Base-by-base conservation (phyloP, 2,888 invertebrate species). In the Lithodes maja region DNA sequence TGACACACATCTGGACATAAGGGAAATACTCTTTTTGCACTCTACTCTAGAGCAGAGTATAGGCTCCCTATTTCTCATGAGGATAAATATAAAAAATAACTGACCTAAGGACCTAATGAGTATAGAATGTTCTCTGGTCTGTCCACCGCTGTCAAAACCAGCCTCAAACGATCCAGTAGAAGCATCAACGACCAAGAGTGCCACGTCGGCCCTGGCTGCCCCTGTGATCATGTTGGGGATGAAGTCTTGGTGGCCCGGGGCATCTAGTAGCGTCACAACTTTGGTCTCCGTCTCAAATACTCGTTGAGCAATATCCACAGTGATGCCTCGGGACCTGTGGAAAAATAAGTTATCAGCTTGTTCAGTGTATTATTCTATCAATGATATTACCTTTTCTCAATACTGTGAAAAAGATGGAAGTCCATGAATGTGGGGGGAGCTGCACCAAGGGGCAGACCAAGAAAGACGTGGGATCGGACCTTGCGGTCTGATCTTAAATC, bases 191-290 rank as follows among this genome's bases (percentile, higher is more conserved):
- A 99, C 99, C 50, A 99, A 94, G 61, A 99, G 94, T 15, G 99
- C 99, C 0, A 98, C 99, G 94, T 99, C 99, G 1, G 99, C 99
- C 94, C 99, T 99, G 0, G 98, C 97, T 1, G 99, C 99, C 17
- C 99, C 99, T 15, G 97, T 97, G 92, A 99, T 99, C 99, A 99
- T 99, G 93, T 99, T 99, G 1, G 99, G 99, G 93, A 99, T 99
- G 93, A 99, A 99, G 94, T 99, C 99, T 93, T 98, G 98, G 94
- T 99, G 99, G 0, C 99, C 99, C 0, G 99, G 99, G 54, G 99
- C 99, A 95, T 99, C 99, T 88, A 99, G 94, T 79, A 99, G 94
- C 0, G 96, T 97, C 0, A 97, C 96, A 12, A 93, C 93, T 94
- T 98, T 98, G 1, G 96, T 95, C 86, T 96, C 95, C 0, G 99